Base-by-base conservation (phyloP, 2,888 invertebrate genomes). In the Chrysolina americana region DNA sequence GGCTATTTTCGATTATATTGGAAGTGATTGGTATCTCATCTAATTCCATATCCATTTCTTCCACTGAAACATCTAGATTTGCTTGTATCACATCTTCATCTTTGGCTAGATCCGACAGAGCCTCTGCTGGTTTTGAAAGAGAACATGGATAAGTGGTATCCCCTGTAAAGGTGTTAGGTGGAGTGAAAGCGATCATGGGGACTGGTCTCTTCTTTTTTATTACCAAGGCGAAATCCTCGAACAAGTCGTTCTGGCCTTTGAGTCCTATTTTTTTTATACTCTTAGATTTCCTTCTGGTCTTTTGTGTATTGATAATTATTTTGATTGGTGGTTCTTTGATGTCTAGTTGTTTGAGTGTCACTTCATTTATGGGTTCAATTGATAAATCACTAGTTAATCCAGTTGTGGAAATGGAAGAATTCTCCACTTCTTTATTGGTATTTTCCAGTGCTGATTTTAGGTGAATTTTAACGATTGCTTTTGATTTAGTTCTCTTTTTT, bases 21-120 rank as follows among this genome's bases (percentile, higher is more conserved):
- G 78, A 71, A 41, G 76, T 80, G 17, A 82, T 74, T 0, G 83
- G 80, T 17, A 81, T 82, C 70, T 83, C 83, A 66, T 83, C 83
- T n/a, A 83, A 65, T 73, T 83, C 83, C 83, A 83, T 83, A 48
- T 83, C 83, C 80, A 83, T 82, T 78, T 82, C 83, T 69, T 81
- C 81, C 17, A 83, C 79, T 19, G 81, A 80, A 56, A 79, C 82
- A 64, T 81, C 81, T 53, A 80, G 74, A 71, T 68, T 73, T 10
- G 41, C 50, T n/a, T 10, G 28, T 36, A 36, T 36, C 36, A 36
- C 36, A 36, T 36, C 36, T 36, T 36, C 36, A 36, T 36, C 36
- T 36, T 36, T 36, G 4, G 36, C 17, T 19, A 47, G 11, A 13
- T 66, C 68, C 17, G 13, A 8, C 19, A 28, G 15, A 28, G 19